Conservation (phyloP, 2,113 vertebrate genomes). For the Leucoraja erinaceus region DNA sequence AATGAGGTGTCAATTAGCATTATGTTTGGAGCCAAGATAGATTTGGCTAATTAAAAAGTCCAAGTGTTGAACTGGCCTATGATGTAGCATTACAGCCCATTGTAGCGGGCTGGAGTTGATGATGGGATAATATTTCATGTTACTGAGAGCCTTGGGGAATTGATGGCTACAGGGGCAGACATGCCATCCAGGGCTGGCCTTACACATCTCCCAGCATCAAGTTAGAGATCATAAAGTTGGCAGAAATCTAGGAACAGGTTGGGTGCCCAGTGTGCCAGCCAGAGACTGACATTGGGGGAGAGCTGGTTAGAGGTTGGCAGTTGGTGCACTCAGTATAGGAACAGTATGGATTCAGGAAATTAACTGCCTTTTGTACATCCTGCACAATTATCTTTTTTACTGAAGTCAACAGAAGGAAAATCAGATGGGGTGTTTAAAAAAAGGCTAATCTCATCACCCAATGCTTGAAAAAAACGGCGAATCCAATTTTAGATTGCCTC, state of each 20-base stretch:
- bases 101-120: too few relatives aligned
- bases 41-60: slow-evolving; percentile 28
- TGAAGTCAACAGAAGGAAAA: not conserved
- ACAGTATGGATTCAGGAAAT: not conserved
- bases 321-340: not conserved
- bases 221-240: not conserved
- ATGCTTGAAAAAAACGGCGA: too few relatives aligned
- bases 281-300: not conserved
- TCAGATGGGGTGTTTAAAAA: not conserved
- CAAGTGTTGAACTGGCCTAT: not conserved
- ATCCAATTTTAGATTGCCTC: not conserved
- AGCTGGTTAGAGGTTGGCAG: not conserved
- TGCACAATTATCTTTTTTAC: not conserved
- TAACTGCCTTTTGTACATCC: not conserved
- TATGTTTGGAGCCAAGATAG: slow-evolving; percentile 23
- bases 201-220: not conserved
- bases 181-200: not conserved
- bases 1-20: slow-evolving; percentile 38
- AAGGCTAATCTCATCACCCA: not conserved
- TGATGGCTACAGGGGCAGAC: not conserved
- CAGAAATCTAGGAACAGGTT: not conserved
- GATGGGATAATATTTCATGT: not conserved
- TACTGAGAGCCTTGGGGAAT: not conserved
- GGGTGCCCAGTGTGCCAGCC: not conserved
- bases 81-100: not conserved